Conservation (phyloP, 2,797 vertebrate genomes). For the Hapalemur alaotrensis region DNA sequence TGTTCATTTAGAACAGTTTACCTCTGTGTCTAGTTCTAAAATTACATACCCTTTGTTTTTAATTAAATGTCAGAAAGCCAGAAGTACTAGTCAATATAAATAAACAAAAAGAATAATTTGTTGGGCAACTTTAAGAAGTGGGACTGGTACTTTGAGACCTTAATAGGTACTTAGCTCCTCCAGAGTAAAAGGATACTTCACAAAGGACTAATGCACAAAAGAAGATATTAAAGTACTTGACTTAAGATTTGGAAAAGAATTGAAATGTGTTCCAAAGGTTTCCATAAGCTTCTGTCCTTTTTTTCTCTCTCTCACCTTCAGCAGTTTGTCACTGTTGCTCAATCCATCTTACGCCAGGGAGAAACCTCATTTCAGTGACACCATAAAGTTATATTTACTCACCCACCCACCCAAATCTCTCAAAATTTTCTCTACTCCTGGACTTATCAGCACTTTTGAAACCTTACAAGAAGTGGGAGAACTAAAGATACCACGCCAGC, state of each 20-base stretch:
- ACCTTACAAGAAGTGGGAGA: background rate
- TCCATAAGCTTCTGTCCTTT: background rate
- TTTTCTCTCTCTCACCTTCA: background rate
- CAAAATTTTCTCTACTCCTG: background rate
- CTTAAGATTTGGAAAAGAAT: background rate
- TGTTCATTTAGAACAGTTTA: background rate
- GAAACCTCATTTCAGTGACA: background rate
- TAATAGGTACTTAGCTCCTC: background rate
- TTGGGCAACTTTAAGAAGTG: background rate
- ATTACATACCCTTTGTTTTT: background rate
- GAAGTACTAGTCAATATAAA: background rate
- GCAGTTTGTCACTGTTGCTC: background rate
- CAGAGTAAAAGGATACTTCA: background rate
- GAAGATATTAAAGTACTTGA: background rate
- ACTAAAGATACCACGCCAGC: background rate
- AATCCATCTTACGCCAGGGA: background rate
- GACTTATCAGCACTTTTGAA: background rate
- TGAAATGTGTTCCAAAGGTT: background rate
- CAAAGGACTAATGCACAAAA: background rate
- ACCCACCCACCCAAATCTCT: background rate
- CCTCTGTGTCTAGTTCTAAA: background rate
- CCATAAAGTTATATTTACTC: background rate
- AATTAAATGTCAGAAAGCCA: conserved; percentile 30
- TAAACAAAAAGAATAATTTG: background rate
- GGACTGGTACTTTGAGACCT: background rate